Evolutionary conservation across 2,888 invertebrate species (phyloP), one percentile per base, ranked within the genome.

Genomic region (Nebria brevicollis): DNA sequence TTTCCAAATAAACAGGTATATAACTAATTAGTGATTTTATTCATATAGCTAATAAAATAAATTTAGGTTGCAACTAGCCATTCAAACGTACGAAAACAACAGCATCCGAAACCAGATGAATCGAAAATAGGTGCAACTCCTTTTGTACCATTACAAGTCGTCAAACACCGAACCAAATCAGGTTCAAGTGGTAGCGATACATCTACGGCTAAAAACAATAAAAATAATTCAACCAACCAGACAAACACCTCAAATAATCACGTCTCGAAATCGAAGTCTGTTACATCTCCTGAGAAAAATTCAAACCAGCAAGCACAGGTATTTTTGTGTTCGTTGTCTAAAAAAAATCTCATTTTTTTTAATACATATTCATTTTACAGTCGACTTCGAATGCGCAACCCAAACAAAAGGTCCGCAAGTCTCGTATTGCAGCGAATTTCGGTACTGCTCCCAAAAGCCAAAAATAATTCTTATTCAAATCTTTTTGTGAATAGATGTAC

Each of bases 81-180:
- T 2, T 15, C 68, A 11, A 68, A 68, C 10, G 15, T 11, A 13
- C 34, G 13, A 43, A 26, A 73, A 42, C 72, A 77, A 43, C 72
- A 68, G 68, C 54, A 25, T 34, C 11, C 65, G n/a, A 81, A 81
- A 43, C 15, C 34, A 34, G 80, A 80, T 26, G 80, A 80, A 25
- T 34, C 41, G 13, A 74, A 72, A 68, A 79, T 81, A 82, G 82
- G 64, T 41, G 84, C 79, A 77, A 87, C 90, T 41, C 88, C 91
- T 0, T 92, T 92, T 83, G 91, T 92, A 43, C 92, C 92, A 0
- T 86, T 92, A 20, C 92, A 92, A 86, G 92, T 91, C 2, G 88
- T 91, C 68, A 91, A 90, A 79, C 89, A 89, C 80, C 89, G 88
- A 8, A 80, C 78, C 6, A 78, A 74, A 66, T 54, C 54, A 54